Conservation (phyloP, 2,113 vertebrate species). For the Desmodus rotundus region DNA sequence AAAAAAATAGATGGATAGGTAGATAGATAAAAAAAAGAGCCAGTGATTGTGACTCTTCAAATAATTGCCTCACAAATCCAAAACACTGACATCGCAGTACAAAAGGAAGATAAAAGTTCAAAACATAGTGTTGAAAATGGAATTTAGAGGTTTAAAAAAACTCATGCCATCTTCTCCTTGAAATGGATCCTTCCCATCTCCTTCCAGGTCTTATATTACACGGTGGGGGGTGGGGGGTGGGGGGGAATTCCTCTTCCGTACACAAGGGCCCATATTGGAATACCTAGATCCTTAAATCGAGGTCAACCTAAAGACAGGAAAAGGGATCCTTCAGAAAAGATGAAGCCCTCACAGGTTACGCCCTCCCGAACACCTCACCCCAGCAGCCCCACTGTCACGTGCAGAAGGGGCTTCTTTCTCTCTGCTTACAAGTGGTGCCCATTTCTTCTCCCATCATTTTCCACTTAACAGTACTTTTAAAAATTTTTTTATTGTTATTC, state of each 20-base stretch:
- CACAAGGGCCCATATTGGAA: background rate
- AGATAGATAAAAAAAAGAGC: background rate
- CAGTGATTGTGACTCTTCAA: background rate
- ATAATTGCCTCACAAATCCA: background rate
- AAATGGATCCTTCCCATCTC: background rate
- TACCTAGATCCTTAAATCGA: background rate
- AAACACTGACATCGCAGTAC: background rate
- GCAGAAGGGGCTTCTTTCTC: background rate
- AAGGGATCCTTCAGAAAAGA: background rate
- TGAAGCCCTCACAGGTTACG: fast-evolving
- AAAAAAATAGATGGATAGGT: background rate
- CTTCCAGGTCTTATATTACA: no score
- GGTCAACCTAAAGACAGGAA: background rate
- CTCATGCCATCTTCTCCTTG: background rate
- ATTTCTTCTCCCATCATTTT: background rate
- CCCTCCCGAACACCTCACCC: no score
- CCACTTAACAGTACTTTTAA: background rate
- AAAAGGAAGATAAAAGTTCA: background rate
- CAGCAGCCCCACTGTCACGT: fast-evolving
- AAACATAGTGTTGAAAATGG: background rate
- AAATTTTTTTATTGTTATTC: no score
- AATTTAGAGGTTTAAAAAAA: background rate
- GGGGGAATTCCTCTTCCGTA: background rate
- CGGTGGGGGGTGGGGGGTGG: no score
- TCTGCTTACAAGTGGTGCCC: background rate